These are phyloP conservation scores for Scaptomyza caliginosa DNA, from an alignment of 2,888 invertebrate genomes.

Conservation along the genomic window DNA sequence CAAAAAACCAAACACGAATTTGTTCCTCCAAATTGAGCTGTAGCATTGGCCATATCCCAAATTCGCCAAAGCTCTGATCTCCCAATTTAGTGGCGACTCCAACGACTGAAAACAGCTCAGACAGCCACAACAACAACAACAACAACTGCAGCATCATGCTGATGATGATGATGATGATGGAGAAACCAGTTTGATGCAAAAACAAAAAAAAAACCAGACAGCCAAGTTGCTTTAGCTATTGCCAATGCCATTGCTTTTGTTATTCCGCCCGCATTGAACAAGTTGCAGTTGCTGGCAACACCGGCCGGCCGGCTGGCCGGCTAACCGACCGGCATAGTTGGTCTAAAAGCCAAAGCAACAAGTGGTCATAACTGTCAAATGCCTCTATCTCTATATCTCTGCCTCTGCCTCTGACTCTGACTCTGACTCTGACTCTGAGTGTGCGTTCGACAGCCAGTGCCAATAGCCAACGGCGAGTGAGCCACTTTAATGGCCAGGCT, in stretches of 20 bases:
- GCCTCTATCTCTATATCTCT: conserved; percentile 26
- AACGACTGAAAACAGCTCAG: conserved; percentile 27
- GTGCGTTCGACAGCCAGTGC: conserved; percentile 25
- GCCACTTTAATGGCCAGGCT: conserved; percentile 65
- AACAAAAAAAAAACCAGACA: conserved; percentile 38
- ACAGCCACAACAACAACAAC: conserved; percentile 26
- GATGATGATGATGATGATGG: conserved; percentile 11
- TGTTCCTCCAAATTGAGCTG: conserved; percentile 49
- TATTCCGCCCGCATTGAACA: conserved; percentile 19
- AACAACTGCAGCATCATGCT: conserved; percentile 18
- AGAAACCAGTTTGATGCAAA: conserved; percentile 66
- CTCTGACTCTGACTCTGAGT: conserved; percentile 8
- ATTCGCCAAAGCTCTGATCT: conserved; percentile 35
- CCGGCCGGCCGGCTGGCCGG: conserved; percentile 31
- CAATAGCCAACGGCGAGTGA: conserved; percentile 41
- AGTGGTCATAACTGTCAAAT: conserved; percentile 80
- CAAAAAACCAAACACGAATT: conserved; percentile 10
- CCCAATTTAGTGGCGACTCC: conserved; percentile 48
- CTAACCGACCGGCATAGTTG: conserved; percentile 59
- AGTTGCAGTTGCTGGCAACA: conserved; percentile 9
- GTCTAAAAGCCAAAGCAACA: conserved; percentile 61
- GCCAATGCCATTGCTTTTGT: conserved; percentile 37
- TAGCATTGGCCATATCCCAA: conserved; percentile 45
- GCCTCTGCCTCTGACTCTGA: conserved; percentile 20
- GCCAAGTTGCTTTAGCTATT: conserved; percentile 22